These are phyloP conservation scores for Chinchilla lanigera DNA, from an alignment of 2,113 vertebrate genomes.

Conservation along the genomic window DNA sequence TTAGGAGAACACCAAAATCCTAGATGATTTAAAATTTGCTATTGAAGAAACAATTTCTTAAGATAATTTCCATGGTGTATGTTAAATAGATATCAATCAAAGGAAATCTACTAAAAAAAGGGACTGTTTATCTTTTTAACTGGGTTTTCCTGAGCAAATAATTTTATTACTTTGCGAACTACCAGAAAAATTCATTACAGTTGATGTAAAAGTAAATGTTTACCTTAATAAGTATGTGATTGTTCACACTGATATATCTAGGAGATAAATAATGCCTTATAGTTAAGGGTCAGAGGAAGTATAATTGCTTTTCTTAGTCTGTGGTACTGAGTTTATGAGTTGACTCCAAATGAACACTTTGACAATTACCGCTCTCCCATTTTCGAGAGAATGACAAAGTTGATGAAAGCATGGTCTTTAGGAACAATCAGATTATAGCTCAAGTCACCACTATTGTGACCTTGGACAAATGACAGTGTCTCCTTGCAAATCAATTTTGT, in stretches of 20 bases:
- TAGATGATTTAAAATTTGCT: conserved; percentile 10
- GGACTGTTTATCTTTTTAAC: conserved; percentile 35
- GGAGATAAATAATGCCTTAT: neutral
- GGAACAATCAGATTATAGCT: neutral
- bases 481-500: conserved; percentile 17
- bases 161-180: conserved; percentile 19
- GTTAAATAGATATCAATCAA: neutral
- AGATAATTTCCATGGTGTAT: conserved; percentile 10
- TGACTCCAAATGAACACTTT: neutral
- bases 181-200: neutral
- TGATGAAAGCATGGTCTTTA: neutral
- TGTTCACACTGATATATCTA: conserved; percentile 24
- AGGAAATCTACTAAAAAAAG: neutral
- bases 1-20: neutral
- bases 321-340: neutral
- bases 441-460: neutral
- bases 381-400: neutral
- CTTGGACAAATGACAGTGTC: neutral
- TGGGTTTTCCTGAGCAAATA: neutral
- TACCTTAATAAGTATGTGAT: neutral
- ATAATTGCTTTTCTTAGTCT: neutral
- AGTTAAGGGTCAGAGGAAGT: neutral
- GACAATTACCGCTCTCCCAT: neutral
- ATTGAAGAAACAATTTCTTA: conserved; percentile 34
- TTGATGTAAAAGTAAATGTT: neutral